A percentile compares a stretch with the other conserved stretches of the same genome.
These are phyloP conservation scores for Toxostoma redivivum DNA, from an alignment of 2,113 vertebrate genomes.

Conservation along the genomic window DNA sequence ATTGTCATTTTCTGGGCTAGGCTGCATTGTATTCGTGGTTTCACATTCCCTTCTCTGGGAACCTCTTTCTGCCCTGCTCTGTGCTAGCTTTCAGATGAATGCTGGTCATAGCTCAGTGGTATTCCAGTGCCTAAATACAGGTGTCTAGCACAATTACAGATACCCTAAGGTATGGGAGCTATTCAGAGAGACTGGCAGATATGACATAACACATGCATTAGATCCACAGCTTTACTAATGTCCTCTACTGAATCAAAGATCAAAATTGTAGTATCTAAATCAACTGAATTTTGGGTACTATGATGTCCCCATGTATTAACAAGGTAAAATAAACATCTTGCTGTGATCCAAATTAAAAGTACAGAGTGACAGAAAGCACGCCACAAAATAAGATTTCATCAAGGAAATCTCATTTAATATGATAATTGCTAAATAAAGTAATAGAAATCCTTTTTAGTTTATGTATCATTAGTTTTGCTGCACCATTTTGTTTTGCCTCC, in stretches of 20 bases:
- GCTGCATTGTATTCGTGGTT: background rate
- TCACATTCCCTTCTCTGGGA: background rate
- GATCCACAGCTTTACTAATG: background rate
- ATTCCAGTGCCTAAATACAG: background rate
- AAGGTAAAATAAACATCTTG: background rate
- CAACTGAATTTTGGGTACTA: background rate
- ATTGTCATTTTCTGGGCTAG: background rate
- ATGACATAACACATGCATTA: background rate
- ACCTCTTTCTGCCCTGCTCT: background rate
- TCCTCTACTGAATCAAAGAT: background rate
- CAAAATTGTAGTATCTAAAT: background rate
- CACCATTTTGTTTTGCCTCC: constrained; percentile 28
- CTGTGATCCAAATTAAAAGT: background rate
- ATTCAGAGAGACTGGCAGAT: background rate
- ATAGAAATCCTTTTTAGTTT: background rate
- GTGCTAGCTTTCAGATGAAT: background rate
- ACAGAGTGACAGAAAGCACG: background rate
- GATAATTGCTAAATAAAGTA: background rate
- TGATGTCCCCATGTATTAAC: background rate
- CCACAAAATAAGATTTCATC: background rate
- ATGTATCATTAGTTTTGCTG: background rate
- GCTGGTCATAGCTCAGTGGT: background rate
- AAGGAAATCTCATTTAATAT: background rate
- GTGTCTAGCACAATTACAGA: background rate
- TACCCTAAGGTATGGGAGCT: background rate